Base-by-base conservation (phyloP, 2,113 vertebrate genomes). In the Takifugu bimaculatus region DNA sequence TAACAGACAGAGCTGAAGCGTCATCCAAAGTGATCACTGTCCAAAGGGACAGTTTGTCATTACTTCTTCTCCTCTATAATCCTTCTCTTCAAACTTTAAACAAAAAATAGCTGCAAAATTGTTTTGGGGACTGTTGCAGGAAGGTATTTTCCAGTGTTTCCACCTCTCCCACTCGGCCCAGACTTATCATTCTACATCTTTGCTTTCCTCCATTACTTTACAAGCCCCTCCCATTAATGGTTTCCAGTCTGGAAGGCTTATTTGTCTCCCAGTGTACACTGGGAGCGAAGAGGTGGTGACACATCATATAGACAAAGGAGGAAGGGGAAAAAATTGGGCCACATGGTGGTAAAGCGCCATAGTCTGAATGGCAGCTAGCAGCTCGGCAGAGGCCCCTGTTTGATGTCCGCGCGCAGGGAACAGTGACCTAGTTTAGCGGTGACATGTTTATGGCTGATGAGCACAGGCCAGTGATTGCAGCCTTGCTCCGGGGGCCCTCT, bases 361-460 rank as follows among this genome's bases (percentile, higher is more conserved):
- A 73, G 68, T 60, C 43, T 3, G 62, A 50, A 60, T 72, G 70
- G 50, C 60, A 49, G 66, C 54, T 26, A 54, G 10, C 29, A 54
- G 51, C 45, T 54, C 48, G 49, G 48, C 62, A 50, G 65, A 77
- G 61, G 68, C 63, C 78, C 80, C 56, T 53, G 63, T 74, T 78
- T 80, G 77, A 86, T 88, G 79, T 82, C 67, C 67, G 50, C 11
- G 45, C 67, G 43, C 56, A 59, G 61, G 81, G 85, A 88, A 71
- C 72, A 59, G 52, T 88, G 90, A 90, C 88, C 90, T 80, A 91
- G 79, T 90, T 91, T 73, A 35, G 55, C 77, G 52, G 49, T 78
- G 81, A 88, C 80, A 83, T 85, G 86, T 88, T 90, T 89, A 86
- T 79, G 74, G 81, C 70, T 63, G 83, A 86, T 84, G 84, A 85